Evolutionary conservation across 2,888 invertebrate species (phyloP).

Genomic region (Dendrolimus pini): DNA sequence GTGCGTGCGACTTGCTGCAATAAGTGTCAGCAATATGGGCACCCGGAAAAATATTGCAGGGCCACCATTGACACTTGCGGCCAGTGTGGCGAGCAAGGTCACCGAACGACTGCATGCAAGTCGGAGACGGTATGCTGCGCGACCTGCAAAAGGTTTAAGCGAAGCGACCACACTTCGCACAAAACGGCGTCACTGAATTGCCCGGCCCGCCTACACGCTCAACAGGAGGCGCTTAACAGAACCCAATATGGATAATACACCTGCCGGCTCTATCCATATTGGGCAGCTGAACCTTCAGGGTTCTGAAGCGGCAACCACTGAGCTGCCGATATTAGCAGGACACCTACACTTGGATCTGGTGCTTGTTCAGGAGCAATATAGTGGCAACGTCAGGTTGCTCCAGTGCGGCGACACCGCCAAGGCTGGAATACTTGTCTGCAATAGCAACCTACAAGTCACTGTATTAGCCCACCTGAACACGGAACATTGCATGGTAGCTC

Average conservation of each 20-base stretch:
- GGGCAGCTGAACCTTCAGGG: constrained; percentile 21
- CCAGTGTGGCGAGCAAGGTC: too few relatives aligned
- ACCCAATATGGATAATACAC: too few relatives aligned
- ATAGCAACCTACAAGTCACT: constrained; percentile 3
- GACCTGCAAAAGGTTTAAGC: constrained; percentile 16
- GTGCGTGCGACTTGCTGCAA: background rate
- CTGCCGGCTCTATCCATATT: background rate
- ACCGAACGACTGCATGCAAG: constrained; percentile 7
- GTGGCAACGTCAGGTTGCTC: background rate
- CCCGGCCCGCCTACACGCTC: constrained; percentile 14
- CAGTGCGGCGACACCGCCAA: constrained; percentile 9
- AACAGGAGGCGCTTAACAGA: background rate
- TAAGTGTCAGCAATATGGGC: background rate
- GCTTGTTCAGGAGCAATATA: constrained; percentile 22
- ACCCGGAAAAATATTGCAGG: background rate
- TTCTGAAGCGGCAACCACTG: constrained; percentile 11
- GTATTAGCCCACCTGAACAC: constrained; percentile 12
- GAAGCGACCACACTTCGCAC: constrained; percentile 8
- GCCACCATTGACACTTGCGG: background rate
- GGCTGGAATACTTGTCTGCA: constrained; percentile 11
- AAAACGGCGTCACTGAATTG: constrained; percentile 12
- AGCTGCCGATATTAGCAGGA: constrained; percentile 15
- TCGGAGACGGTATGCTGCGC: constrained; percentile 9
- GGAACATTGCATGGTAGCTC: constrained; percentile 11
- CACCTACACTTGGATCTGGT: constrained; percentile 17